Conservation (phyloP, 2,888 invertebrate genomes). For the Lordiphosa andalusiaca region DNA sequence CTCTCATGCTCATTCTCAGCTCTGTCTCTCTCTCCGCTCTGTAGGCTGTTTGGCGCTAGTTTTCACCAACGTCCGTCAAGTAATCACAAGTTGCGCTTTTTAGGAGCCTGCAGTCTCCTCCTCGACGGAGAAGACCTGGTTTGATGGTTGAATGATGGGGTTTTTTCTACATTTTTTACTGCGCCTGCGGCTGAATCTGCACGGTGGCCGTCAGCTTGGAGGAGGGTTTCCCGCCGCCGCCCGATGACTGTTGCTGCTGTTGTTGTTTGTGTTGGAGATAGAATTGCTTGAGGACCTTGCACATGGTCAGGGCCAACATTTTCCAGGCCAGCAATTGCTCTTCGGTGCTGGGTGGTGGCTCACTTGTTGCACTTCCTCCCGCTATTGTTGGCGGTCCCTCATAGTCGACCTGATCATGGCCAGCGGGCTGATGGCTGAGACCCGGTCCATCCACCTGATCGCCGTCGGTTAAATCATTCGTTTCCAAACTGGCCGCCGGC, state of each 20-base stretch:
- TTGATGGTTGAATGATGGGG: constrained; percentile 10
- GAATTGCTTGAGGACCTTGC: constrained; percentile 77
- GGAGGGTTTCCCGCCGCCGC: constrained; percentile 40
- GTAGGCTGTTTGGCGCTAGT: constrained; percentile 49
- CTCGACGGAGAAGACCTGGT: background rate
- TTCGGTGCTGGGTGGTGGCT: constrained; percentile 49
- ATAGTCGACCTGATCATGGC: constrained; percentile 59
- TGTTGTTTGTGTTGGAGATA: constrained; percentile 67
- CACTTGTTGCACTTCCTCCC: constrained; percentile 38
- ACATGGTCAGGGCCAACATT: constrained; percentile 76
- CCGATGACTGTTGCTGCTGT: constrained; percentile 32
- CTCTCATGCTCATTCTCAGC: constrained; percentile 19
- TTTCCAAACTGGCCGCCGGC: constrained; percentile 22
- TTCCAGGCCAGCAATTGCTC: constrained; percentile 75
- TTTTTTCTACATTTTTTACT: constrained; percentile 42
- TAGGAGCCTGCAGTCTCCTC: constrained; percentile 50
- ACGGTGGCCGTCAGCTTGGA: constrained; percentile 67
- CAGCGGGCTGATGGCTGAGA: constrained; percentile 21
- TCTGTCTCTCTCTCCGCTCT: constrained; percentile 23
- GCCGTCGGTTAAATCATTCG: constrained; percentile 44
- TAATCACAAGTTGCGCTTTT: constrained; percentile 68
- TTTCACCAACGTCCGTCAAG: constrained; percentile 68
- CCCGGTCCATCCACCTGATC: constrained; percentile 74
- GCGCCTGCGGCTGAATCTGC: constrained; percentile 71
- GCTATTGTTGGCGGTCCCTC: constrained; percentile 47